Percentiles rank a stretch among this genome's conserved stretches.
Conservation (phyloP, 2,888 invertebrate species). For the Mythimna lalbum region DNA sequence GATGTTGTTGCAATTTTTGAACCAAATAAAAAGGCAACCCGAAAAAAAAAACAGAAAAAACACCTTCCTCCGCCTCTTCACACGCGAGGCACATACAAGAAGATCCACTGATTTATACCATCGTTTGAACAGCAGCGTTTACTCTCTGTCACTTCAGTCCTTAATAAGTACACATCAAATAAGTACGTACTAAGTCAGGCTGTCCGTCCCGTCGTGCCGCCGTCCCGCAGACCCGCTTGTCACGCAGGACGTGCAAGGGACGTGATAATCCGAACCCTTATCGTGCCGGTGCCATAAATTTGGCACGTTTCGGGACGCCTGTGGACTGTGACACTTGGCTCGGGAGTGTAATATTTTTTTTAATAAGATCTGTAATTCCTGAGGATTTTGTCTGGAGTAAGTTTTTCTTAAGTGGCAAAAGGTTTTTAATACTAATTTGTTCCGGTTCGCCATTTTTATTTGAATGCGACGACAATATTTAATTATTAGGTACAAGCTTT, state of each 20-base stretch:
- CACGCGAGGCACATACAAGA: not conserved
- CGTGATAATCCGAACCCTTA: conserved; percentile 75
- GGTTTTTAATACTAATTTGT: not conserved
- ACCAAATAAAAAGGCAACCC: not conserved
- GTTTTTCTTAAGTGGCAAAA: not conserved
- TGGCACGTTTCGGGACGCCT: conserved; percentile 52
- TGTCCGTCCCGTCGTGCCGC: conserved; percentile 28
- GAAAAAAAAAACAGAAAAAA: not conserved
- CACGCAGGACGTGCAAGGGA: conserved; percentile 52
- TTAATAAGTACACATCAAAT: conserved; percentile 65
- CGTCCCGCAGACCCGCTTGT: conserved; percentile 43
- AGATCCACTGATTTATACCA: conserved; percentile 51
- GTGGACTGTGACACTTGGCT: conserved; percentile 49
- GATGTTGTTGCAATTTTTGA: not conserved
- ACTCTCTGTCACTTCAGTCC: conserved; percentile 49
- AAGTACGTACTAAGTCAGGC: conserved; percentile 52
- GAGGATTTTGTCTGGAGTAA: conserved; percentile 1
- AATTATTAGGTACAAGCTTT: too few species aligned
- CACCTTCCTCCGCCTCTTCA: not conserved
- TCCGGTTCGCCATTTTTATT: not conserved
- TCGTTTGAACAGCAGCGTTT: conserved; percentile 40
- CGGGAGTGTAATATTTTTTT: conserved; percentile 37
- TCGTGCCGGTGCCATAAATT: conserved; percentile 70
- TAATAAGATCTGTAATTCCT: conserved; percentile 28
- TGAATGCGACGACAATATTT: too few species aligned